Evolutionary conservation across 2,888 invertebrate genomes (phyloP).

Genomic region (Pseudoips prasinana): DNA sequence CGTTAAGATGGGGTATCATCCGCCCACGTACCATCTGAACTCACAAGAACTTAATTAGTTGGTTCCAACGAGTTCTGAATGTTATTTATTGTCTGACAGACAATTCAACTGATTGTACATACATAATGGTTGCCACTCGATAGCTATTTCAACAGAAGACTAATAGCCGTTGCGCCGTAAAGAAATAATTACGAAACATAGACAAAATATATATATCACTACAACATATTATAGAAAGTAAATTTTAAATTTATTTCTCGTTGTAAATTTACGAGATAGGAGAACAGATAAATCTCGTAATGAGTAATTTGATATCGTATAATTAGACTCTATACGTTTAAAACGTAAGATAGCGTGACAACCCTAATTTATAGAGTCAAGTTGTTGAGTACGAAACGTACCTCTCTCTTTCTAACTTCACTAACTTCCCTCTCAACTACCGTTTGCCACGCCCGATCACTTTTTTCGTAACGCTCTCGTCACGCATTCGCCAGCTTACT

Average conservation of each 20-base stretch:
- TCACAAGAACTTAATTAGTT: slow-evolving; percentile 78
- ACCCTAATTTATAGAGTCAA: slow-evolving; percentile 23
- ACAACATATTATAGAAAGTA: slow-evolving; percentile 14
- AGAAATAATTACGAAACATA: slow-evolving; percentile 30
- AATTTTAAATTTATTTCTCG: slow-evolving; percentile 25
- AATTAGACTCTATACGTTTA: slow-evolving; percentile 31
- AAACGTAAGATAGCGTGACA: slow-evolving; percentile 16
- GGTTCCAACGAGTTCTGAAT: slow-evolving; percentile 56
- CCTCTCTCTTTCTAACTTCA: too few species aligned
- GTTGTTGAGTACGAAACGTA: too few species aligned
- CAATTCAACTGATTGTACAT: slow-evolving; percentile 62
- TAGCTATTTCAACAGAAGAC: slow-evolving; percentile 48
- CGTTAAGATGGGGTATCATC: slow-evolving; percentile 47
- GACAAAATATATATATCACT: slow-evolving; percentile 10
- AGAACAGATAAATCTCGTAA: slow-evolving; percentile 29
- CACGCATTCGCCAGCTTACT: too few species aligned
- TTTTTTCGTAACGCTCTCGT: too few species aligned
- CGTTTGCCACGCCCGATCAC: too few species aligned
- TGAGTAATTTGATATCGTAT: slow-evolving; percentile 35
- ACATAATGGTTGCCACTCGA: slow-evolving; percentile 56
- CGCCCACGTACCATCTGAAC: slow-evolving; percentile 62
- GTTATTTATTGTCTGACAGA: slow-evolving; percentile 70
- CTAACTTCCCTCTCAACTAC: too few species aligned
- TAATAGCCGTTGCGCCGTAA: slow-evolving; percentile 32
- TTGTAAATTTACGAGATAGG: too few species aligned